phyloP scores from a whole-genome alignment of 2,888 invertebrate genomes.

The Thymelicus lineola region DNA sequence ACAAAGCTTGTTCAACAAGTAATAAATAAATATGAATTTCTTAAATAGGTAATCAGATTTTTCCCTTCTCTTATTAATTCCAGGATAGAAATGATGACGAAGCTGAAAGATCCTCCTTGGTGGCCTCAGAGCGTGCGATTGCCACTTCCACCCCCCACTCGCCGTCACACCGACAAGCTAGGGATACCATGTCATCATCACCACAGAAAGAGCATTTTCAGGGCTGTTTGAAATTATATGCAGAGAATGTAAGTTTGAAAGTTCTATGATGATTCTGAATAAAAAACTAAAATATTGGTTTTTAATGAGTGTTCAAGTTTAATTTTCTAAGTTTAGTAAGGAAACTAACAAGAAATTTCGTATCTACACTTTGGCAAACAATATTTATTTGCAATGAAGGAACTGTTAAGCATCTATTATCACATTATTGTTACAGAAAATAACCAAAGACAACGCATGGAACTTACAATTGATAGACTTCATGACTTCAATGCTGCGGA shows the following conservation, averaged over 20 bases:
- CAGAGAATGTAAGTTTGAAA: conserved; percentile 88
- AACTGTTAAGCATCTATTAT: too few relatives aligned
- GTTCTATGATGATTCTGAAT: neutral
- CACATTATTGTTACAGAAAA: conserved; percentile 86
- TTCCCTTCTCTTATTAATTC: conserved; percentile 36
- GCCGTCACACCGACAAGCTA: conserved; percentile 56
- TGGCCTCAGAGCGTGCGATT: conserved; percentile 75
- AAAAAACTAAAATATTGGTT: too few relatives aligned
- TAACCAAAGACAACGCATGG: conserved; percentile 96
- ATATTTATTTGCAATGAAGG: too few relatives aligned
- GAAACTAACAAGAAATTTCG: too few relatives aligned
- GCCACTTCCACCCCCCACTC: conserved; percentile 68
- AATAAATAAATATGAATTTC: too few relatives aligned
- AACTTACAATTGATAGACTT: conserved; percentile 94
- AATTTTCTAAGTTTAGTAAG: too few relatives aligned
- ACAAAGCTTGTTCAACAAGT: too few relatives aligned
- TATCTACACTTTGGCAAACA: too few relatives aligned
- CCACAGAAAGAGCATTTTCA: conserved; percentile 89
- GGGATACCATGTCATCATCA: conserved; percentile 71
- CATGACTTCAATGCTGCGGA: conserved; percentile 90
- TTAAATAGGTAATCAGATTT: too few relatives aligned
- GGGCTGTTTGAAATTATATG: conserved; percentile 91
- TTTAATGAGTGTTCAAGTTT: too few relatives aligned
- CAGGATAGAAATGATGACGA: conserved; percentile 86
- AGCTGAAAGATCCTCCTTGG: conserved; percentile 82